phyloP scores from a whole-genome alignment of 2,888 invertebrate genomes.

The Apodemia zela region DNA sequence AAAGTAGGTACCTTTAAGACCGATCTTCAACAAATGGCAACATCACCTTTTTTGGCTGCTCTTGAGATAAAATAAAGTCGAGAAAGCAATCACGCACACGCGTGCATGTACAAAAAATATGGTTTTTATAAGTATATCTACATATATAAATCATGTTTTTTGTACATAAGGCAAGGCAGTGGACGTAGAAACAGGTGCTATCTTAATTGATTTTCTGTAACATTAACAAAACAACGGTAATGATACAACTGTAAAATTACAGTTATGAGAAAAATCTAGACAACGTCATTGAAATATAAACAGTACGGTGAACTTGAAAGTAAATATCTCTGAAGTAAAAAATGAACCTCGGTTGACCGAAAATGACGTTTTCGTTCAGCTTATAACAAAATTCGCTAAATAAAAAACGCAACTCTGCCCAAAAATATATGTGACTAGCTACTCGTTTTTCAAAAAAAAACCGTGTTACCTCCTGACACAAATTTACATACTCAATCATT shows the following conservation, averaged over 20 bases:
- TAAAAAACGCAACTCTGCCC: not conserved
- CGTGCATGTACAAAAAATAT: too few species aligned
- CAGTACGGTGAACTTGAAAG: slow-evolving; percentile 12
- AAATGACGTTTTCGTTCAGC: not conserved
- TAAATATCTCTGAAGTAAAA: not conserved
- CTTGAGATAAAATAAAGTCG: too few species aligned
- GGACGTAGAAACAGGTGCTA: not conserved
- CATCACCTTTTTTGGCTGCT: too few species aligned
- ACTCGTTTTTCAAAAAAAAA: too few species aligned
- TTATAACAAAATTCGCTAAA: not conserved
- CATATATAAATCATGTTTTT: too few species aligned
- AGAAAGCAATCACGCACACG: too few species aligned
- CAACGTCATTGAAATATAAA: slow-evolving; percentile 2
- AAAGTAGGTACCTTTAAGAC: too few species aligned
- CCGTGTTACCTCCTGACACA: too few species aligned
- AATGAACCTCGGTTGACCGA: not conserved
- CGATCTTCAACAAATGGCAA: too few species aligned
- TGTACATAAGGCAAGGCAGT: not conserved
- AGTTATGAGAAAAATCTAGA: slow-evolving; percentile 12
- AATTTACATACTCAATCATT: too few species aligned
- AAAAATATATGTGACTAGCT: too few species aligned
- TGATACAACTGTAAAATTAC: slow-evolving; percentile 11
- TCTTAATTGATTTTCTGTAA: slow-evolving; percentile 12
- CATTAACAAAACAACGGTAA: slow-evolving; percentile 8
- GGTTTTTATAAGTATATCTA: too few species aligned